Conservation (phyloP, 2,888 invertebrate genomes). For the Siphlonurus alternatus region DNA sequence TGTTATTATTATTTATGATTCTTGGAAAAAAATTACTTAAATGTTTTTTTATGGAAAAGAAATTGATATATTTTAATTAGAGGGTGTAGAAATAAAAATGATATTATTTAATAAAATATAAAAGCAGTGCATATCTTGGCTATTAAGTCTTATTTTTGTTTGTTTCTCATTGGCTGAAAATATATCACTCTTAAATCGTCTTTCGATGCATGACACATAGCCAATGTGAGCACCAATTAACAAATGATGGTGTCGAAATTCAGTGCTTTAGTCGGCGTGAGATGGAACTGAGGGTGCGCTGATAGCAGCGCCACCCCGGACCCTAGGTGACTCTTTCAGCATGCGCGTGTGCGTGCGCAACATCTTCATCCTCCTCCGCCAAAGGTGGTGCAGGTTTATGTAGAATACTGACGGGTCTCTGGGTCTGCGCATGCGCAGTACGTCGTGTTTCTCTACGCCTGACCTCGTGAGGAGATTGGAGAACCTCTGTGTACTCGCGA, state of each 20-base stretch:
- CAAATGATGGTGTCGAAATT: background rate
- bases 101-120: too few species aligned
- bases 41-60: too few species aligned
- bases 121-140: too few species aligned
- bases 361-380: slow-evolving; percentile 3
- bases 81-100: too few species aligned
- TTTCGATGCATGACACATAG: background rate
- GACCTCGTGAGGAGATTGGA: slow-evolving; percentile 29
- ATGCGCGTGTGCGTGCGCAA: background rate
- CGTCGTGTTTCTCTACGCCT: slow-evolving; percentile 23
- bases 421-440: slow-evolving; percentile 9
- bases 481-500: slow-evolving; percentile 66
- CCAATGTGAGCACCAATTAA: background rate
- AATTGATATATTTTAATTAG: too few species aligned
- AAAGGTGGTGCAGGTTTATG: slow-evolving; percentile 32
- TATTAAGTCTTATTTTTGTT: too few species aligned
- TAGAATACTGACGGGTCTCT: slow-evolving; percentile 33
- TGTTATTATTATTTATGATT: too few species aligned
- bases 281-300: too few species aligned
- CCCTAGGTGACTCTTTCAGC: background rate
- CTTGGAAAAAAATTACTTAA: too few species aligned
- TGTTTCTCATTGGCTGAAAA: too few species aligned
- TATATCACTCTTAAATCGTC: too few species aligned
- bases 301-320: background rate
- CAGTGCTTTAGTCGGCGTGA: too few species aligned